phyloP scores from a whole-genome alignment of 2,888 invertebrate species.

The Malacosoma neustria region DNA sequence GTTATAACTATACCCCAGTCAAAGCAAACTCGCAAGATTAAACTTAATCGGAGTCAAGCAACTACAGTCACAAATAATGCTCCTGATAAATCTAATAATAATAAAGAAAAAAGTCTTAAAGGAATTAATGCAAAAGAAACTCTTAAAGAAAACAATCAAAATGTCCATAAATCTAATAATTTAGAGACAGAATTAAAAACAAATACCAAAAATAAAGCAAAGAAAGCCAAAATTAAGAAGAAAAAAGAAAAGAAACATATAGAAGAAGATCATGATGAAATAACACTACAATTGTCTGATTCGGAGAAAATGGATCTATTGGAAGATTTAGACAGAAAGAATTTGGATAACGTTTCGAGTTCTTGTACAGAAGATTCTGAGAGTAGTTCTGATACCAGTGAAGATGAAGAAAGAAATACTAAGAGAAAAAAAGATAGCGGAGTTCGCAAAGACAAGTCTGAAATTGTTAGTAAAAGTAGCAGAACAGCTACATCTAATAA shows the following conservation, averaged over 20 bases:
- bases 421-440: not conserved
- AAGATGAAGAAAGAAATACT: conserved; percentile 5
- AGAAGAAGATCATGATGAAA: conserved; percentile 60
- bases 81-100: conserved; percentile 5
- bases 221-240: conserved; percentile 48
- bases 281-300: conserved; percentile 61
- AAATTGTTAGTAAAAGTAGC: no score
- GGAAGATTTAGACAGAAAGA: conserved; percentile 52
- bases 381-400: conserved; percentile 17
- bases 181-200: no score
- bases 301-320: conserved; percentile 65
- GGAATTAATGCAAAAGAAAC: conserved; percentile 4
- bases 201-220: conserved; percentile 27
- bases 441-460: conserved; percentile 2
- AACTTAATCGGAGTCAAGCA: conserved; percentile 46
- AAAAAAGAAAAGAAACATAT: conserved; percentile 32
- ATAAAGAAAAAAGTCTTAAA: no score
- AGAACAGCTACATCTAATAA: no score
- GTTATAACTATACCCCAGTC: conserved; percentile 51
- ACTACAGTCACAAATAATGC: conserved; percentile 10
- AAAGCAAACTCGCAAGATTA: conserved; percentile 46
- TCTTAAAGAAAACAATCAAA: conserved; percentile 11
- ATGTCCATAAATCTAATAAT: conserved; percentile 23
- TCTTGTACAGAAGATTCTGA: conserved; percentile 26
- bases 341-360: conserved; percentile 33